Evolutionary conservation across 2,113 vertebrate genomes (phyloP).

Genomic region (Lagopus leucura): DNA sequence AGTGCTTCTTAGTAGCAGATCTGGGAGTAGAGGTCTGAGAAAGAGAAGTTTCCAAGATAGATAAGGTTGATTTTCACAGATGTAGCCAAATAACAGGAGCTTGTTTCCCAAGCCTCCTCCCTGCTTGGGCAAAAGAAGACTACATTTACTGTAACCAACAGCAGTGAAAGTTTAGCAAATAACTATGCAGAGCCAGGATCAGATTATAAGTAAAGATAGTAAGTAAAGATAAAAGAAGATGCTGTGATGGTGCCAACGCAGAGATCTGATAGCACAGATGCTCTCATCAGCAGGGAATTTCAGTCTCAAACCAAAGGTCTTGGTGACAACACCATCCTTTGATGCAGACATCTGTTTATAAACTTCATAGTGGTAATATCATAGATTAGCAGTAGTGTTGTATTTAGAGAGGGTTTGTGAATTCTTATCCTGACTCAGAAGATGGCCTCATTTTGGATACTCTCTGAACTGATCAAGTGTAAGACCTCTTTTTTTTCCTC

Average conservation of each 20-base stretch:
- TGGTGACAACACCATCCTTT: not conserved
- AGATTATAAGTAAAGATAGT: not conserved
- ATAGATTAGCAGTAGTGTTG: not conserved
- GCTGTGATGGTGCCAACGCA: not conserved
- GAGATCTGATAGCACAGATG: not conserved
- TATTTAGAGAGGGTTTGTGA: not conserved
- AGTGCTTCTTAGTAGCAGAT: not conserved
- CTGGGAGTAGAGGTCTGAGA: not conserved
- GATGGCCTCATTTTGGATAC: not conserved
- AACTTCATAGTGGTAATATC: not conserved
- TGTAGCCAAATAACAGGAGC: not conserved
- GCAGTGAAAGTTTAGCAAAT: not conserved
- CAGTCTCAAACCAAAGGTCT: not conserved
- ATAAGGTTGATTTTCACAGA: not conserved
- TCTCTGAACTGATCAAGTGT: not conserved
- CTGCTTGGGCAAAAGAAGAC: not conserved
- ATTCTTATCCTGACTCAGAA: not conserved
- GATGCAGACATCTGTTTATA: not conserved
- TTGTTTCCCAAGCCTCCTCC: not conserved
- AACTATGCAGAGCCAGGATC: not conserved
- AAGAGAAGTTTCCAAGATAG: not conserved
- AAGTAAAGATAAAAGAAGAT: not conserved
- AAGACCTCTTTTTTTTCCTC: not conserved
- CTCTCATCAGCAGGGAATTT: not conserved
- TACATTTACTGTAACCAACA: not conserved